Conservation (phyloP, 64 coral and sea anemone genomes). For the Stichodactyla helianthus region DNA sequence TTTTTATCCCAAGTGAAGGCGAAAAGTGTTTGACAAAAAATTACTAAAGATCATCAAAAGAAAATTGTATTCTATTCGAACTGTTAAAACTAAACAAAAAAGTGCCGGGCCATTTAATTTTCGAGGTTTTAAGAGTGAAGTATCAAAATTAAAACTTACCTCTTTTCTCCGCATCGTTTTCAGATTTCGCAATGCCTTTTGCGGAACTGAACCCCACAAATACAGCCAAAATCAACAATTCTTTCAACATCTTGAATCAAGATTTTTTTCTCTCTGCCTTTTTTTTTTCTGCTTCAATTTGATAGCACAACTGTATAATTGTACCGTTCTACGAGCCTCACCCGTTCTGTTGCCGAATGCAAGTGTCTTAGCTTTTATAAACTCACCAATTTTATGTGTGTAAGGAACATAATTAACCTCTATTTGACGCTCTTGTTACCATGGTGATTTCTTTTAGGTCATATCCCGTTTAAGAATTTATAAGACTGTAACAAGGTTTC, state of each 20-base stretch:
- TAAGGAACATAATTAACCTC: neutral
- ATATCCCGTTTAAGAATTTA: conserved; percentile 5
- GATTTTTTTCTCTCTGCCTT: neutral
- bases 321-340: too few relatives aligned
- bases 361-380: neutral
- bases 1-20: neutral
- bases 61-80: too few relatives aligned
- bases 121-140: too few relatives aligned
- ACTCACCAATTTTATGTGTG: neutral
- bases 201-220: neutral
- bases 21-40: too few relatives aligned
- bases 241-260: neutral
- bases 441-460: neutral
- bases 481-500: neutral
- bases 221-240: neutral
- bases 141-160: neutral
- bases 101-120: too few relatives aligned
- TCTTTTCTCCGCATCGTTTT: neutral
- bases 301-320: too few relatives aligned
- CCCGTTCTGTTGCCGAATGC: neutral
- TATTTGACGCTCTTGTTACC: neutral
- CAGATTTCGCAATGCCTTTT: neutral
- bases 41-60: too few relatives aligned
- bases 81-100: too few relatives aligned
- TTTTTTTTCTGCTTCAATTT: too few relatives aligned